Evolutionary conservation across 2,888 invertebrate species (phyloP), one percentile per base, ranked within the genome.

Genomic region (Glyphotaelius pellucidus): DNA sequence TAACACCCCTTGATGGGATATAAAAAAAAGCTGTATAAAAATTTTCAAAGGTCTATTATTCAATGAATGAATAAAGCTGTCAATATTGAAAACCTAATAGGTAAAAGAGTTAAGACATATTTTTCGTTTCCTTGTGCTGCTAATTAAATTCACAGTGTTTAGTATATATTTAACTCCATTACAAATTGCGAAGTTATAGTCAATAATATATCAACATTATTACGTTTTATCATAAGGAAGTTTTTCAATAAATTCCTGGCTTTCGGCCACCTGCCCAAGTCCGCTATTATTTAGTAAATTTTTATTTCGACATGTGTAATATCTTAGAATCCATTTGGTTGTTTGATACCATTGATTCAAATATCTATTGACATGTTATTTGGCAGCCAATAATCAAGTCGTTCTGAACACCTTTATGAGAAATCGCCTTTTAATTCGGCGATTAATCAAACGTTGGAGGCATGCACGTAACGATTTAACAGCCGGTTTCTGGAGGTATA

Each of bases 341-440:
- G 38, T 32, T 89, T 35, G 35, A 80, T 86, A 89, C 80, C 80
- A 89, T 89, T 89, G 88, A 89, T 89, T 89, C 80, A 79, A 89
- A 89, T 89, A 89, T 12, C n/a, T 89, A 80, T 89, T 89, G 88
- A 89, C 88, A 79, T 89, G 35, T 89, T 80, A 89, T 89, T 89
- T 79, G 79, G 79, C 80, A 79, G 88, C 79, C 30, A 32, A 89
- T 89, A 89, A 89, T 80, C 79, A 89, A 89, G 88, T 79, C 88
- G 79, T 80, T 80, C 32, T 38, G 67, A 89, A 89, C 88, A 80
- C 88, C 80, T 89, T 89, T 89, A 89, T 89, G 88, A 89, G 88
- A 89, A 89, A 89, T 89, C 38, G 88, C 35, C 88, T 89, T 89
- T 80, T 89, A 89, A 89, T 38, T 89, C 79, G n/a, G 38, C 32